A percentile compares a stretch with the other conserved stretches of the same genome.
Conservation (phyloP, 2,797 vertebrate species). For the Xenentodon cancila region DNA sequence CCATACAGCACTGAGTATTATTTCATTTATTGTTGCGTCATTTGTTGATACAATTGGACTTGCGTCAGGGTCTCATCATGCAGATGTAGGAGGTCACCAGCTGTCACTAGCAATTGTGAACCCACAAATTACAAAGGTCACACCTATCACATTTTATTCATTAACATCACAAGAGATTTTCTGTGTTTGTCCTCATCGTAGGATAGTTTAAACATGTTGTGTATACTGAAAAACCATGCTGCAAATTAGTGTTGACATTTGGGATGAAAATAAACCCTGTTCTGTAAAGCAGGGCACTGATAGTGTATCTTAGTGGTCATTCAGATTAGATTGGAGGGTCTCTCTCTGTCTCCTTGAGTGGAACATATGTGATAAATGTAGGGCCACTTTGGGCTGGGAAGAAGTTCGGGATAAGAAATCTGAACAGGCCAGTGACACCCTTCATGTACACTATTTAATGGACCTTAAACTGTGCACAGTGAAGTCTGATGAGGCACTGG, state of each 20-base stretch:
- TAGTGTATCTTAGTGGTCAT: constrained; percentile 25
- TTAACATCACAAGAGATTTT: not conserved
- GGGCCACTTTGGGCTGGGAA: constrained; percentile 17
- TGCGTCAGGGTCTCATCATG: too few species aligned
- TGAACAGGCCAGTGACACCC: constrained; percentile 8
- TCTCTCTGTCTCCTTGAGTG: constrained; percentile 46
- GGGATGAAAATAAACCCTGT: constrained; percentile 5
- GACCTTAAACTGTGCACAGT: too few species aligned
- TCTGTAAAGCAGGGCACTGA: constrained; percentile 7
- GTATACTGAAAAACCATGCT: not conserved
- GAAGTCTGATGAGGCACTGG: too few species aligned
- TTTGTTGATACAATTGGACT: too few species aligned
- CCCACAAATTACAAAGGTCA: too few species aligned
- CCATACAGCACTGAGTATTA: too few species aligned
- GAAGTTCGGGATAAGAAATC: constrained; percentile 31
- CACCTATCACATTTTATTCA: too few species aligned
- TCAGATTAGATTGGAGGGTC: constrained; percentile 43
- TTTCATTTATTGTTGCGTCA: too few species aligned
- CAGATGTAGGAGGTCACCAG: too few species aligned
- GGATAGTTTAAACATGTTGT: not conserved
- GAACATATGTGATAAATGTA: constrained; percentile 44
- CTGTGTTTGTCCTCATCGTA: not conserved
- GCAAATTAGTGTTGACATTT: constrained; percentile 9
- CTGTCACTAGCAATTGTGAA: too few species aligned
- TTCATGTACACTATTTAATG: not conserved